Percentiles rank a stretch among this genome's conserved stretches.
Conservation (phyloP, 2,113 vertebrate species). For the Noctilio leporinus region DNA sequence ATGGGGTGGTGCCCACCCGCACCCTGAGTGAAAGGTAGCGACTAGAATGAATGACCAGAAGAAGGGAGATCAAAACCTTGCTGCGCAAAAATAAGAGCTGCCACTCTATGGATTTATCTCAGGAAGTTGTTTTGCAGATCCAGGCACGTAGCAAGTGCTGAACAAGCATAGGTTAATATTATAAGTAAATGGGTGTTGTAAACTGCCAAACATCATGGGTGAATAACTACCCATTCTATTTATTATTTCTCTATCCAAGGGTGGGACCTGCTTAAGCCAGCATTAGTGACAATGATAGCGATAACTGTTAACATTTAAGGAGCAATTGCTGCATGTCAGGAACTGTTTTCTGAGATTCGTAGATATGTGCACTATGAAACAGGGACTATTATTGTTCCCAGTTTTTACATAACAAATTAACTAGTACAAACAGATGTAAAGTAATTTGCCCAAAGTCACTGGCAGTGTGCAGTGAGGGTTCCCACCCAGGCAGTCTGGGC, state of each 20-base stretch:
- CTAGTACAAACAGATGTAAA: neutral
- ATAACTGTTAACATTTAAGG: neutral
- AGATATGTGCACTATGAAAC: neutral
- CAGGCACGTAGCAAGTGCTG: neutral
- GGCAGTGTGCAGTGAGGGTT: neutral
- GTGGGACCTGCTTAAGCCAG: neutral
- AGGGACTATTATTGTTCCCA: neutral
- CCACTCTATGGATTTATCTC: neutral
- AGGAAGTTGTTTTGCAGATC: neutral
- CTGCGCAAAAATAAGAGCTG: neutral
- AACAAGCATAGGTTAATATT: neutral
- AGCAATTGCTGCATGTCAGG: neutral
- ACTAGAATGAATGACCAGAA: neutral
- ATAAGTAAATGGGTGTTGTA: neutral
- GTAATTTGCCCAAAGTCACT: neutral
- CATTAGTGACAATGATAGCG: neutral
- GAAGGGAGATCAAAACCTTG: neutral
- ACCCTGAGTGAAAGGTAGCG: neutral
- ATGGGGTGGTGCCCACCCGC: rapidly evolving
- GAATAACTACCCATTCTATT: neutral
- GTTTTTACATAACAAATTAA: neutral
- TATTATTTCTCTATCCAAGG: neutral
- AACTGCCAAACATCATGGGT: neutral
- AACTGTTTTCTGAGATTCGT: neutral
- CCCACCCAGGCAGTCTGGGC: neutral